Percentiles rank a stretch among this genome's conserved stretches.
These are phyloP conservation scores for Tribolium castaneum DNA, from an alignment of 1,140 invertebrate species.

Conservation along the genomic window DNA sequence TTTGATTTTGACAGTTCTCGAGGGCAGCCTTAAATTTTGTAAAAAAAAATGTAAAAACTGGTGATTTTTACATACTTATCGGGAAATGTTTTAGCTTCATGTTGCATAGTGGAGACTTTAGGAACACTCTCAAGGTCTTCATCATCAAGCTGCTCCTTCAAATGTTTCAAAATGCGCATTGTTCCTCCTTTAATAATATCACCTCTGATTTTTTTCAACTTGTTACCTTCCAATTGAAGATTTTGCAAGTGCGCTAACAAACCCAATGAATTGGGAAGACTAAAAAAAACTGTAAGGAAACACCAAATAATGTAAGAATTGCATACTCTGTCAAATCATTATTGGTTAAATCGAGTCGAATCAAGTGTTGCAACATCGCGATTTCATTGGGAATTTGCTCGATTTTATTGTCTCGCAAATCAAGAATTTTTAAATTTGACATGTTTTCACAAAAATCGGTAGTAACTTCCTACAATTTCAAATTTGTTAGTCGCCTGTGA, in stretches of 20 bases:
- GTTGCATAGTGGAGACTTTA: not conserved
- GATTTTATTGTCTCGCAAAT: constrained; percentile 82
- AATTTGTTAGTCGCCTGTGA: constrained; percentile 14
- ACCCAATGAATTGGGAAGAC: constrained; percentile 80
- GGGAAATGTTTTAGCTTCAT: constrained; percentile 66
- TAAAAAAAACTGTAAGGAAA: constrained; percentile 60
- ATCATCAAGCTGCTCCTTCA: constrained; percentile 70
- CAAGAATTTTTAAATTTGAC: constrained; percentile 77
- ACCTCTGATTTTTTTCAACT: constrained; percentile 78
- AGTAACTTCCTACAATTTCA: constrained; percentile 71
- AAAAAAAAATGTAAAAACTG: too few relatives aligned
- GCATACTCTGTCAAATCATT: constrained; percentile 79
- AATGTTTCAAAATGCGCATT: constrained; percentile 80
- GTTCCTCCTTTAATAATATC: constrained; percentile 87
- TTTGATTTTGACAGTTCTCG: too few relatives aligned
- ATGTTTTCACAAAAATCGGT: constrained; percentile 74
- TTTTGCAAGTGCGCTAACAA: constrained; percentile 84
- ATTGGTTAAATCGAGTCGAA: constrained; percentile 85
- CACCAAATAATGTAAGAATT: not conserved
- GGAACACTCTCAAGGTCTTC: constrained; percentile 59
- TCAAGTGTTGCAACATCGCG: constrained; percentile 76
- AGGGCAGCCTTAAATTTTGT: too few relatives aligned
- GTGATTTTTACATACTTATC: constrained; percentile 69
- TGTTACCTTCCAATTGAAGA: constrained; percentile 87
- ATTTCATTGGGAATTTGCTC: constrained; percentile 82